Evolutionary conservation across 2,797 vertebrate genomes (phyloP).

Genomic region (Phoxinus dragarum): DNA sequence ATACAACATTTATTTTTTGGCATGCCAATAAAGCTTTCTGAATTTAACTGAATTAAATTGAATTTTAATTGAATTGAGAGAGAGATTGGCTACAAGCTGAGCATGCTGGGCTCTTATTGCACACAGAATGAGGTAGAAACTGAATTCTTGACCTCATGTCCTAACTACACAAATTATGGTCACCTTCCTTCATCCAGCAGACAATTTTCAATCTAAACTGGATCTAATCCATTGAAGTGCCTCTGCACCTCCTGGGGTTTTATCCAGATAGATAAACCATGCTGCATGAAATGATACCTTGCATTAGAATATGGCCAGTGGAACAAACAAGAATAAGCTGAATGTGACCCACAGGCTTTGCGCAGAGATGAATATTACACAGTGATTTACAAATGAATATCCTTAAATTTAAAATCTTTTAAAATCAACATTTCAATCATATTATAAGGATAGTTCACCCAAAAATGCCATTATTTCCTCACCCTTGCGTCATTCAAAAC

Average conservation of each 20-base stretch:
- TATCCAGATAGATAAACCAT: not conserved
- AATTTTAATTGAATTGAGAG: no score
- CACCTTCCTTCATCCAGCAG: not conserved
- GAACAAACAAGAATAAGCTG: conserved; percentile 13
- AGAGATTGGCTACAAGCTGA: not conserved
- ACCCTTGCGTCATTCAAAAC: not conserved
- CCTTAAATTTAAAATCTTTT: not conserved
- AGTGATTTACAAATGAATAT: not conserved
- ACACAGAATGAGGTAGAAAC: conserved; percentile 3
- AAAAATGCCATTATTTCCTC: not conserved
- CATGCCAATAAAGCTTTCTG: no score
- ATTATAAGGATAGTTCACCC: not conserved
- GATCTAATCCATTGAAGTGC: not conserved
- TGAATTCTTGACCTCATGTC: conserved; percentile 23
- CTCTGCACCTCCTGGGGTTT: not conserved
- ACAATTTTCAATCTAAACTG: not conserved
- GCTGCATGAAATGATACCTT: not conserved
- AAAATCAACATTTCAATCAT: no score
- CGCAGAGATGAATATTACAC: not conserved
- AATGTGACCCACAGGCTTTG: not conserved
- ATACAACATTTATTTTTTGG: no score
- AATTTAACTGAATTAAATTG: no score
- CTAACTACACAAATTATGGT: conserved; percentile 15
- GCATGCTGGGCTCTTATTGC: conserved; percentile 16
- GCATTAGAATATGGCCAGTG: not conserved